Conservation (phyloP, 2,113 vertebrate species). For the Vulpes lagopus region DNA sequence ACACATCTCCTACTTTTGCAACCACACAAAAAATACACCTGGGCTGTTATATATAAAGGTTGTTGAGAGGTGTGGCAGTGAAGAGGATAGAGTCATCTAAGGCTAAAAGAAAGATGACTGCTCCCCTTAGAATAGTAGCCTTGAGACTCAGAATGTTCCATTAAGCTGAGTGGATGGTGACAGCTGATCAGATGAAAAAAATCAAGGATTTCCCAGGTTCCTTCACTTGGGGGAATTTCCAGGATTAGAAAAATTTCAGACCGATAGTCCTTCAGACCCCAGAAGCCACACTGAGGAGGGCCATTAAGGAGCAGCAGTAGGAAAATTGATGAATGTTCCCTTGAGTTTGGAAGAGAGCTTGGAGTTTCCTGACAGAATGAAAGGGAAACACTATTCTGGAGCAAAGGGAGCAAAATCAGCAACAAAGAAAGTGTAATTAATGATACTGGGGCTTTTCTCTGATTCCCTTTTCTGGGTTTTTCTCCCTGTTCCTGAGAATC, state of each 20-base stretch:
- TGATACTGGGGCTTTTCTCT: background rate
- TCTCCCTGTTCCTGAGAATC: background rate
- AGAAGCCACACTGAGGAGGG: background rate
- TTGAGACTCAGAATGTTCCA: background rate
- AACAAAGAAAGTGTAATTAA: background rate
- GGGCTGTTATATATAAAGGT: background rate
- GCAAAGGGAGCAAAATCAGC: background rate
- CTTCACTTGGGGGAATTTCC: background rate
- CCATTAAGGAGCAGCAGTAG: background rate
- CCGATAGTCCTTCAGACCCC: background rate
- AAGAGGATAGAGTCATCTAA: background rate
- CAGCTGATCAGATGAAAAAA: background rate
- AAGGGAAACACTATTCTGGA: background rate
- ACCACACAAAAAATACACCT: background rate
- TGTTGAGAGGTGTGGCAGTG: background rate
- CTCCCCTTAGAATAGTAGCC: background rate
- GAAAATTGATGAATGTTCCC: background rate
- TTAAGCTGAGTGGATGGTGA: background rate
- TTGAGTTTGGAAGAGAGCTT: background rate
- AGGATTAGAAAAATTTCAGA: background rate
- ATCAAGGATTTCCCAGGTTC: background rate
- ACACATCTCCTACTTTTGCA: background rate
- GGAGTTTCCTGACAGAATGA: background rate
- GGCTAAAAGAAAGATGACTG: background rate
- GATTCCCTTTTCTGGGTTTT: background rate